Conservation (phyloP, 2,888 invertebrate genomes). For the Zonitis immaculata region DNA sequence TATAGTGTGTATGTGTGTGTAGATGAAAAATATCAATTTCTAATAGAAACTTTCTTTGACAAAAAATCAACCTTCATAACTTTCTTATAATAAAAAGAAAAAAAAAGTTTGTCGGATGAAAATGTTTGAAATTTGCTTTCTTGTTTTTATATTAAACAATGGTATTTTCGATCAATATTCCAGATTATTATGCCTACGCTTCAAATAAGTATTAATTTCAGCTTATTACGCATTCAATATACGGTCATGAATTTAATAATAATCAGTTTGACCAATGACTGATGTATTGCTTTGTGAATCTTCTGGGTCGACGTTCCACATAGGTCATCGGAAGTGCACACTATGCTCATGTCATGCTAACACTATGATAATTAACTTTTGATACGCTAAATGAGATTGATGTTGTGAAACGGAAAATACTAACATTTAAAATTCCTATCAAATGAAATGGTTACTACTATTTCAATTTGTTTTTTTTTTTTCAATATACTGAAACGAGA, state of each 20-base stretch:
- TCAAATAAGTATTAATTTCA: slow-evolving; percentile 33
- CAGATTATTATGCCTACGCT: too few species aligned
- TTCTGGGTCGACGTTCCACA: slow-evolving; percentile 9
- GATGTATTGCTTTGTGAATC: slow-evolving; percentile 21
- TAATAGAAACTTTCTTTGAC: neutral
- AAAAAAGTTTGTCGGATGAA: neutral
- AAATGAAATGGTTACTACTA: too few species aligned
- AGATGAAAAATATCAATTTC: neutral
- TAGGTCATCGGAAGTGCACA: slow-evolving; percentile 5
- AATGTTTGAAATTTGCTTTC: too few species aligned
- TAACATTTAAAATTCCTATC: too few species aligned
- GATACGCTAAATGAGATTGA: neutral
- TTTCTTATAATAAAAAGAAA: neutral
- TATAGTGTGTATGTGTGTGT: too few species aligned
- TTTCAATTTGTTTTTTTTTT: too few species aligned
- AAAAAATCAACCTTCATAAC: neutral
- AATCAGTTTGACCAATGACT: slow-evolving; percentile 32
- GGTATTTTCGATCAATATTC: too few species aligned
- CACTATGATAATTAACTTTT: neutral
- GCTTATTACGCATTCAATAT: slow-evolving; percentile 28
- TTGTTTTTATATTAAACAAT: too few species aligned
- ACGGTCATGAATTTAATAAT: slow-evolving; percentile 28
- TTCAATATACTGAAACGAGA: too few species aligned
- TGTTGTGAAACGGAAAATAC: too few species aligned
- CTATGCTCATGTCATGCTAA: neutral